Evolutionary conservation across 2,797 vertebrate species (phyloP).

Genomic region (Loris lydekkerianus): DNA sequence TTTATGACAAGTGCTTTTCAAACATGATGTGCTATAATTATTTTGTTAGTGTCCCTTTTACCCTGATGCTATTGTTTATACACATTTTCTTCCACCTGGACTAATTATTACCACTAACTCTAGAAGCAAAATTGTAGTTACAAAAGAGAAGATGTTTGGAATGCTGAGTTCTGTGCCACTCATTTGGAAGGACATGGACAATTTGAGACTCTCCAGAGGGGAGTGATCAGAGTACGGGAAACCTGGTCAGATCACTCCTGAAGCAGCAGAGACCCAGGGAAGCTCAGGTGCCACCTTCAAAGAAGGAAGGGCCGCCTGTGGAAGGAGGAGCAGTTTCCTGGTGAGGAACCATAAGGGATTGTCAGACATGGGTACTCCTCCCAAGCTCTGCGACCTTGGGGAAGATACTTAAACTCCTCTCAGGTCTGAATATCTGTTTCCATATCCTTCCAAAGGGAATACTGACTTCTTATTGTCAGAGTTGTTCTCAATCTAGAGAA

Average conservation of each 20-base stretch:
- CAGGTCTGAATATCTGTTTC: background rate
- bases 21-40: background rate
- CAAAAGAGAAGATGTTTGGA: slow-evolving; percentile 23
- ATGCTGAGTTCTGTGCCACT: background rate
- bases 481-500: background rate
- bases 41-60: background rate
- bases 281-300: background rate
- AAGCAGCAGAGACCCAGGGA: background rate
- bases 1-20: background rate
- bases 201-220: background rate
- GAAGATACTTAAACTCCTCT: background rate
- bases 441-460: background rate
- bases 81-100: slow-evolving; percentile 5
- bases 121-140: background rate
- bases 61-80: background rate
- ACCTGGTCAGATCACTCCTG: background rate
- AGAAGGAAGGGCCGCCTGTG: background rate
- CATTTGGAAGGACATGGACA: background rate
- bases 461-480: background rate
- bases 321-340: background rate
- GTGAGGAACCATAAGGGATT: background rate
- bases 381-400: background rate
- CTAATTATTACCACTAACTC: background rate
- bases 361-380: background rate
- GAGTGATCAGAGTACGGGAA: background rate